Percentiles rank a stretch among this genome's conserved stretches.
Conservation (phyloP, 2,113 vertebrate species). For the Barbus barbus region DNA sequence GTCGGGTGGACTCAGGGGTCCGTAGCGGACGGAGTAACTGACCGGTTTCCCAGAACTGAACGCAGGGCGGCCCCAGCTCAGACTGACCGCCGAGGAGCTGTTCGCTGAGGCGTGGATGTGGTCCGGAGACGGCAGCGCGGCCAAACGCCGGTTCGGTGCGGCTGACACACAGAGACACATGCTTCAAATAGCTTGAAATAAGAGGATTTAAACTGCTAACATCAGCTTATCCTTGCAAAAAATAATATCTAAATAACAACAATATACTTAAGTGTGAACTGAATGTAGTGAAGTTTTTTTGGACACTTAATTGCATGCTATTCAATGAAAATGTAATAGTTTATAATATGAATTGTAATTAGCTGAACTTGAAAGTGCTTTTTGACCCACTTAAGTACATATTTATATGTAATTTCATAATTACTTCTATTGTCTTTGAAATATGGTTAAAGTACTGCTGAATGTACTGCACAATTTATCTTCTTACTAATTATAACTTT, state of each 20-base stretch:
- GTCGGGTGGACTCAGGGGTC: slow-evolving; percentile 88
- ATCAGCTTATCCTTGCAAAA: background rate
- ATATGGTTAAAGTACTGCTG: no score
- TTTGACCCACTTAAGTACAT: background rate
- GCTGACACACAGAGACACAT: slow-evolving; percentile 68
- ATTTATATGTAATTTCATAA: background rate
- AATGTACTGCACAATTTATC: background rate
- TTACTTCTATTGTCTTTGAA: background rate
- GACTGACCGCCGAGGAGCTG: slow-evolving; percentile 83
- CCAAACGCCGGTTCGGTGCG: slow-evolving; percentile 85
- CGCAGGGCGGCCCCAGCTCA: slow-evolving; percentile 89
- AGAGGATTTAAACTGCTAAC: background rate
- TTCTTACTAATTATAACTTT: no score
- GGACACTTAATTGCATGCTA: background rate
- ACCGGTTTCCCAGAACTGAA: slow-evolving; percentile 83
- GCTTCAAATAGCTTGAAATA: background rate
- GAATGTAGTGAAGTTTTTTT: background rate
- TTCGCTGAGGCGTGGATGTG: slow-evolving; percentile 83
- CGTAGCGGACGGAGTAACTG: slow-evolving; percentile 92
- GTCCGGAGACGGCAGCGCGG: slow-evolving; percentile 87
- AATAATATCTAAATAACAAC: background rate
- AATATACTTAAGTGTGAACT: background rate
- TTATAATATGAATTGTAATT: background rate
- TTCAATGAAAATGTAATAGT: background rate
- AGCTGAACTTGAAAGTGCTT: background rate